phyloP scores from a whole-genome alignment of 2,797 vertebrate genomes.

The Australoheros facetus region DNA sequence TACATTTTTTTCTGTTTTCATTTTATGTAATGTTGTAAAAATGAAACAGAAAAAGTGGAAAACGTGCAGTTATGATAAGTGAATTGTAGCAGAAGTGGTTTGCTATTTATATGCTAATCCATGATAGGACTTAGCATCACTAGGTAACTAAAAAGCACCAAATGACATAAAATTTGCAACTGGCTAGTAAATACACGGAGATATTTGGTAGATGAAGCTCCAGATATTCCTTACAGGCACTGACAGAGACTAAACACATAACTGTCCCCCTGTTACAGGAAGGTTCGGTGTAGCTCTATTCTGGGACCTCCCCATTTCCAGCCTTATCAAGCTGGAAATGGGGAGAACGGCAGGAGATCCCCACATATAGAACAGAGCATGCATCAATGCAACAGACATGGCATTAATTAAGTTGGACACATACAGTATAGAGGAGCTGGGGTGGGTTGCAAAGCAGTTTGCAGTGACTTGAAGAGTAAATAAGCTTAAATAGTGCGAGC shows the following conservation, averaged over 20 bases:
- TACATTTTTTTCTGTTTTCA: neutral
- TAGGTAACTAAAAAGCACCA: neutral
- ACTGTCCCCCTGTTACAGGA: neutral
- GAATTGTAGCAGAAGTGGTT: neutral
- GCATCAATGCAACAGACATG: neutral
- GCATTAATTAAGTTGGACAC: neutral
- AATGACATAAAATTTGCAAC: neutral
- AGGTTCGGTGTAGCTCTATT: neutral
- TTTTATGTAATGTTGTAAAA: neutral
- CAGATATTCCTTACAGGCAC: neutral
- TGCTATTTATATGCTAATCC: neutral
- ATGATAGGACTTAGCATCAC: neutral
- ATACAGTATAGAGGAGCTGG: neutral
- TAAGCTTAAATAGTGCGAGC: neutral
- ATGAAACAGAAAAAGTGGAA: neutral
- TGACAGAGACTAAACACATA: too few species aligned
- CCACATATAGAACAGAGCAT: neutral
- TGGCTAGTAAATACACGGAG: neutral
- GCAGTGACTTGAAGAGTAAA: neutral
- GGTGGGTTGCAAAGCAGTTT: neutral
- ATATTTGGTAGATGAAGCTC: neutral
- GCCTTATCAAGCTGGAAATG: neutral
- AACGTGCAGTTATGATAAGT: neutral
- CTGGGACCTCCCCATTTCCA: neutral
- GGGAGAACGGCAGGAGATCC: neutral